Conservation (phyloP, 2,113 vertebrate genomes). For the Conger conger region DNA sequence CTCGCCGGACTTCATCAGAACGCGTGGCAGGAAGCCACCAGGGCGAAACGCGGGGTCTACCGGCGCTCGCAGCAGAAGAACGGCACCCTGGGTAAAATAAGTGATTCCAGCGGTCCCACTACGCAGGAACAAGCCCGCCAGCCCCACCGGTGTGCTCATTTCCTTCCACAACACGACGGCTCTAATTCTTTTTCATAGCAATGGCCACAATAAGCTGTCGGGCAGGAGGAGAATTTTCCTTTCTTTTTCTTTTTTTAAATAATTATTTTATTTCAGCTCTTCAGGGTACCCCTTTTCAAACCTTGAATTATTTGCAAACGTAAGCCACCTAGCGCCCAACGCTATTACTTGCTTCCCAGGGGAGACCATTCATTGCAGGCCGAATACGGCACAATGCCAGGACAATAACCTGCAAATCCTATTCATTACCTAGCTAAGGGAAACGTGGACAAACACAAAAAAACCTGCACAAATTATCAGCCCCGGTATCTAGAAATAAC, state of each 20-base stretch:
- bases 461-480: neutral
- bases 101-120: neutral
- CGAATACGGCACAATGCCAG: neutral
- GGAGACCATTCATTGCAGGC: neutral
- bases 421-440: neutral
- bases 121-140: neutral
- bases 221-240: neutral
- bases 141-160: neutral
- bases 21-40: neutral
- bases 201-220: neutral
- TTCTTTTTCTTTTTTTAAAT: neutral
- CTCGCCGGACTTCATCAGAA: neutral
- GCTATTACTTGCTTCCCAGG: neutral
- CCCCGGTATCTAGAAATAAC: constrained; percentile 15
- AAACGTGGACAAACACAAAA: neutral
- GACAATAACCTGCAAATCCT: neutral
- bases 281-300: neutral
- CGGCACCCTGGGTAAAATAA: neutral
- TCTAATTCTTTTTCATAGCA: neutral
- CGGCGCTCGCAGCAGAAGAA: neutral
- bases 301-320: neutral
- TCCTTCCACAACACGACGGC: neutral
- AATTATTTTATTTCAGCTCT: neutral
- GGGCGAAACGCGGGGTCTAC: neutral
- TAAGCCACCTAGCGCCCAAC: neutral